Base-by-base conservation (phyloP, 2,113 vertebrate species). In the Podarcis raffonei region DNA sequence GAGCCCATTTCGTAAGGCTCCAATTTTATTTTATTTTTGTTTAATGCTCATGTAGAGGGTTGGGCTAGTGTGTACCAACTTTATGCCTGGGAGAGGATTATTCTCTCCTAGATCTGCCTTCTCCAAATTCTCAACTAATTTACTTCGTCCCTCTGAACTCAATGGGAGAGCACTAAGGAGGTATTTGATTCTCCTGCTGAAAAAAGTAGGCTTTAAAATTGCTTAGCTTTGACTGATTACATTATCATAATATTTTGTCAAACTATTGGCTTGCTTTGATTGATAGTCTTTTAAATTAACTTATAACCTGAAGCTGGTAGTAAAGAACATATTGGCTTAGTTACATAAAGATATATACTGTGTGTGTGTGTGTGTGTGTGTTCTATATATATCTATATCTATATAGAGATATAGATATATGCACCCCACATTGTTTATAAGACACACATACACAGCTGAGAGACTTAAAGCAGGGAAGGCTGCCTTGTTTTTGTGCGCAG, bases 401-500 rank as follows among this genome's bases (percentile, higher is more conserved):
- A 37, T 3, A 37, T 37, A 37, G 37, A 42, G 39, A 42, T 42
- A 42, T 48, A 48, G 42, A 48, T 48, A 48, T 8, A 48, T 48
- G 8, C n/a, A 6, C 15, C 15, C 16, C 18, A 35, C 59, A 35
- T 83, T 78, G 59, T 53, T 88, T 68, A 48, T 78, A 77, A 89
- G 20, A 18, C 32, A 57, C 9, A 53, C 27, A 77, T 11, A 3
- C 8, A 27, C 30, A 12, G 39, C 53, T 27, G 32, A 74, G 23
- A 83, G 42, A 62, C 35, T 20, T 78, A 39, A 83, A 84, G 72
- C 66, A 79, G 25, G 30, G 2, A 23, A 16, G 74, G 30, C 77
- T 39, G 74, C 35, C 82, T 92, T 86, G 65, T 16, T 83, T 74
- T 37, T 84, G 39, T 81, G 62, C 76, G 23, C 16, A 81, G 72